A percentile compares a stretch with the other conserved stretches of the same genome.
These are phyloP conservation scores for Rhadina sibilatrix DNA, from an alignment of 2,113 vertebrate genomes.

Conservation along the genomic window DNA sequence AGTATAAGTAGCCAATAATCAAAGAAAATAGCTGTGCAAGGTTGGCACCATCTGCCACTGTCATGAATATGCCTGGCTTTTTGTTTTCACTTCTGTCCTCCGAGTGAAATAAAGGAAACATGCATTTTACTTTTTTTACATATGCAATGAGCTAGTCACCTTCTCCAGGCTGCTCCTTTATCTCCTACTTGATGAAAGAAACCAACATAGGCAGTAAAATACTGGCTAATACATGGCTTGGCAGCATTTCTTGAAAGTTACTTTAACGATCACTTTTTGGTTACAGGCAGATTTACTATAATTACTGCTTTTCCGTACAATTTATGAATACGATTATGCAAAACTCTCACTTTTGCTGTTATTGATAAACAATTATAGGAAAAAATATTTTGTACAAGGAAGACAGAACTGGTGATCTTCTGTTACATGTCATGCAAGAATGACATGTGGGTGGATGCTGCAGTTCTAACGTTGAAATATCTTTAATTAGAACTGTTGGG, in stretches of 20 bases:
- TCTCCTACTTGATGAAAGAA: neutral
- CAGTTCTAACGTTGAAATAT: neutral
- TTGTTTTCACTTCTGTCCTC: constrained; percentile 64
- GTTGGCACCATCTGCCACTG: constrained; percentile 45
- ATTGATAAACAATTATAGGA: constrained; percentile 25
- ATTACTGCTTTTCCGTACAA: neutral
- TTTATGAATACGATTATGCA: neutral
- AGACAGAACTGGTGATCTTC: constrained; percentile 34
- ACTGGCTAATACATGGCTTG: neutral
- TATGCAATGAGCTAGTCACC: constrained; percentile 26
- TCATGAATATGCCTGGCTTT: constrained; percentile 56
- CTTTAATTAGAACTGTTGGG: constrained; percentile 51
- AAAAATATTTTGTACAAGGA: constrained; percentile 3
- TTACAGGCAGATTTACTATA: neutral
- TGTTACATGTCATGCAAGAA: constrained; percentile 36
- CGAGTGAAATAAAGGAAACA: constrained; percentile 50
- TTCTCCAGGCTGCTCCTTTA: neutral
- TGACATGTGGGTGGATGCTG: constrained; percentile 39
- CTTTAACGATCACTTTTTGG: neutral
- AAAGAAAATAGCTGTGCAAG: constrained; percentile 26
- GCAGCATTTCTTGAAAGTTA: neutral
- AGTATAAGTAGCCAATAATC: constrained; percentile 33
- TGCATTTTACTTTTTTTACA: constrained; percentile 34
- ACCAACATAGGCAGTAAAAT: neutral
- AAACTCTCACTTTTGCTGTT: neutral